Evolutionary conservation across 2,888 invertebrate genomes (phyloP), one percentile per base, ranked within the genome.

Genomic region (Pyrrhia umbra): DNA sequence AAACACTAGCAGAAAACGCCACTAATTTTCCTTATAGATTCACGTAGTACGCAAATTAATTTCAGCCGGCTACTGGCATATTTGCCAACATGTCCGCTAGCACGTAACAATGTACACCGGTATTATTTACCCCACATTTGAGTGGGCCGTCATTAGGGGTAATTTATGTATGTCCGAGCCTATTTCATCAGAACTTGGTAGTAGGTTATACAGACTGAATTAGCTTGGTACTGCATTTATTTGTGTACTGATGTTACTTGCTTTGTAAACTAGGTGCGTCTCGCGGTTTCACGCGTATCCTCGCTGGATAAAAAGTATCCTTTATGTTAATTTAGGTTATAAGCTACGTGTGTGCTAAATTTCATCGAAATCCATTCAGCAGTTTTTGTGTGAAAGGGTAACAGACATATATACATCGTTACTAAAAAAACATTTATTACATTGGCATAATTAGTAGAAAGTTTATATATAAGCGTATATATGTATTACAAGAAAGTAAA

Each of bases 61-160:
- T 65, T 54, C 18, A 13, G 6, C 30, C 27, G 18, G 43, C 18
- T 42, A 37, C 49, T 39, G 43, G 51, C 40, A 20, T 54, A 54
- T 69, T 72, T 72, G 37, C 58, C 16, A 21, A 50, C 52, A 23
- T 58, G 49, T 65, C 34, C 52, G 45, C 25, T 21, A 30, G 18
- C 42, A 27, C 52, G n/a, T n/a, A 37, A 47, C 27, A 20, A 23
- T 23, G 21, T 60, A 39, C n/a, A 20, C 10, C 15, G n/a, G 27
- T 63, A 61, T 67, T 74, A 67, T 73, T 67, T 73, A 77, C 69
- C 25, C 30, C 42, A 52, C 50, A 69, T 76, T 64, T 59, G 64
- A 68, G 63, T 61, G 47, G 60, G 57, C 45, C 52, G 63, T 77
- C 63, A 77, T 61, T 66, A 54, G 65, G 6, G 40, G 49, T 61